Base-by-base conservation (phyloP, 1,140 invertebrate genomes). In the Achatina immaculata region DNA sequence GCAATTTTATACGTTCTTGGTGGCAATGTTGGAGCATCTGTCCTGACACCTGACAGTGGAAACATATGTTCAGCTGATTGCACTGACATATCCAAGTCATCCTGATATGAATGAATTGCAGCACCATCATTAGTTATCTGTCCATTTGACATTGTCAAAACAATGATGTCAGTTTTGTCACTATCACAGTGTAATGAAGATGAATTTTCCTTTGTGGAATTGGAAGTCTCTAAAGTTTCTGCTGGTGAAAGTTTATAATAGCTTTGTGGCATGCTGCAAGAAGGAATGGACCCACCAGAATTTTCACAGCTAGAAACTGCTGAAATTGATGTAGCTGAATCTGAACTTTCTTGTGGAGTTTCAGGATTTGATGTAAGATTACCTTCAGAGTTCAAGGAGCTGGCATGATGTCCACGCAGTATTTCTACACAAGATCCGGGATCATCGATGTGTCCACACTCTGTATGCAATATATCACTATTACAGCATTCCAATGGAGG, bases 1-100 rank as follows among this genome's bases (percentile, higher is more conserved):
- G 66, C 42, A 34, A 40, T 87, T 80, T 84, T 87, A 75, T 89
- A 89, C n/a, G 88, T 89, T 51, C 88, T 80, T 36, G 88, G 88
- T 9, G 88, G 88, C 9, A 89, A 76, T 58, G 81, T 80, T 19
- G 88, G 88, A 34, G 88, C 86, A 55, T 81, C 81, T n/a, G 83
- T 78, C 43, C 42, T 78, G 40, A 62, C 9, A 0, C 73, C 75
- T 36, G 45, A 2, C 34, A 45, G 24, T 3, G 73, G 48, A n/a
- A 28, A 77, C 36, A 38, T 55, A 62, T 45, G 76, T 21, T 34
- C 76, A 7, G 42, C 78, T 24, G 78, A 80, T 45, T 80, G 78
- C 9, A 80, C 78, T 28, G 78, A 42, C 78, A 80, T 80, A 34
- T 80, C 78, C 36, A 80, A 36, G 21, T 72, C 78, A 40, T 14